phyloP scores from a whole-genome alignment of 2,113 vertebrate species.

The Ellobius talpinus region DNA sequence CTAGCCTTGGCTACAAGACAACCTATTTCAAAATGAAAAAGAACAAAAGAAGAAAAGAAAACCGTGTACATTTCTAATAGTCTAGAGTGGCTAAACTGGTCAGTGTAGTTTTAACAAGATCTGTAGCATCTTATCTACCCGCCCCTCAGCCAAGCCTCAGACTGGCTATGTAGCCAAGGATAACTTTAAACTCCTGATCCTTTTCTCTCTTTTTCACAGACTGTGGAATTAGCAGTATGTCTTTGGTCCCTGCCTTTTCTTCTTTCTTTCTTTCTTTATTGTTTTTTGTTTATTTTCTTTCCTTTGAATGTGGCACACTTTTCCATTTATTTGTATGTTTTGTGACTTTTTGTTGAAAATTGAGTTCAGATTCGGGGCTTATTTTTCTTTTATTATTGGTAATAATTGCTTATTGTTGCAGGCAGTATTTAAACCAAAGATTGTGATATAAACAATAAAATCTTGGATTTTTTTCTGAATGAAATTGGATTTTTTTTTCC shows the following conservation, averaged over 20 bases:
- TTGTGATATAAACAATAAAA: background rate
- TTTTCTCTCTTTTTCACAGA: background rate
- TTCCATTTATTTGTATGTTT: background rate
- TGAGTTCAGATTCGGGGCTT: background rate
- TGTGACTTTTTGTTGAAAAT: background rate
- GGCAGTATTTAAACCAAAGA: background rate
- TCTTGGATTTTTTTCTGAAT: background rate
- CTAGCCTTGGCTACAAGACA: too few relatives aligned
- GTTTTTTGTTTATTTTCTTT: background rate
- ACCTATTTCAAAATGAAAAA: background rate
- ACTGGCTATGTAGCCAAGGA: background rate
- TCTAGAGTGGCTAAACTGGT: background rate
- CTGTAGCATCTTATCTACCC: background rate
- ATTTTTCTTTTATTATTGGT: background rate
- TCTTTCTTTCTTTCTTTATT: too few relatives aligned
- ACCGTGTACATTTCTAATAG: background rate
- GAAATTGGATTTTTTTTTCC: background rate
- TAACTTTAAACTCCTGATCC: background rate
- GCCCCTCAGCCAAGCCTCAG: background rate
- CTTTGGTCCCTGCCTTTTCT: background rate
- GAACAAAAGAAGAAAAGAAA: background rate
- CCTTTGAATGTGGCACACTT: background rate
- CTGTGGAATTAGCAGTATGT: background rate
- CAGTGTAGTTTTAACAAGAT: background rate
- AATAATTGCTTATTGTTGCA: background rate